Evolutionary conservation across 1,140 invertebrate genomes (phyloP).

Genomic region (Frieseomelitta varia): DNA sequence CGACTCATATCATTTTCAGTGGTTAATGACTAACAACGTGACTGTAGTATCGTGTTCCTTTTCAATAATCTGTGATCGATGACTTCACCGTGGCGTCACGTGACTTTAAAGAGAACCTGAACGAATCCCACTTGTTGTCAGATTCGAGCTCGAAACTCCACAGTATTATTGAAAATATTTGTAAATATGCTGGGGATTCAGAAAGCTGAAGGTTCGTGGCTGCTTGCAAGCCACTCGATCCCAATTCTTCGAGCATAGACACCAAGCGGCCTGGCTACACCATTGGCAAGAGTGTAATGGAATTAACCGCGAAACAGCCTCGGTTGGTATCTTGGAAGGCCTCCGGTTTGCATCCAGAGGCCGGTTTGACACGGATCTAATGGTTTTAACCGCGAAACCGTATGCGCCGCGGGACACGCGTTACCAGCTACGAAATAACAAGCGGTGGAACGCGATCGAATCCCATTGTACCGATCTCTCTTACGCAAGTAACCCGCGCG

Average conservation of each 20-base stretch:
- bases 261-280: neutral
- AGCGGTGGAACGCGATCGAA: constrained; percentile 32
- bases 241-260: neutral
- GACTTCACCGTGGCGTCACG: too few relatives aligned
- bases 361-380: constrained; percentile 60
- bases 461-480: constrained; percentile 20
- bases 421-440: constrained; percentile 23
- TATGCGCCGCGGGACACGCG: constrained; percentile 56
- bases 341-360: constrained; percentile 53
- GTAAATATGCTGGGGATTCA: too few relatives aligned
- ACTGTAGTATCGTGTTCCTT: too few relatives aligned
- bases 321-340: constrained; percentile 50
- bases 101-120: too few relatives aligned
- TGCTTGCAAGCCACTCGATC: too few relatives aligned
- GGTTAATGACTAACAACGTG: too few relatives aligned
- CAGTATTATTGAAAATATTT: too few relatives aligned
- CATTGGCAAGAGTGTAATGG: constrained; percentile 39
- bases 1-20: too few relatives aligned
- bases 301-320: constrained; percentile 59
- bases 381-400: constrained; percentile 68
- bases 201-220: too few relatives aligned
- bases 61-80: too few relatives aligned
- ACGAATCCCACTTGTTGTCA: too few relatives aligned
- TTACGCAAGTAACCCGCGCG: neutral
- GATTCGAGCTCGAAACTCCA: too few relatives aligned